Evolutionary conservation across 1,140 invertebrate genomes (phyloP).

Genomic region (Diuraphis noxia): DNA sequence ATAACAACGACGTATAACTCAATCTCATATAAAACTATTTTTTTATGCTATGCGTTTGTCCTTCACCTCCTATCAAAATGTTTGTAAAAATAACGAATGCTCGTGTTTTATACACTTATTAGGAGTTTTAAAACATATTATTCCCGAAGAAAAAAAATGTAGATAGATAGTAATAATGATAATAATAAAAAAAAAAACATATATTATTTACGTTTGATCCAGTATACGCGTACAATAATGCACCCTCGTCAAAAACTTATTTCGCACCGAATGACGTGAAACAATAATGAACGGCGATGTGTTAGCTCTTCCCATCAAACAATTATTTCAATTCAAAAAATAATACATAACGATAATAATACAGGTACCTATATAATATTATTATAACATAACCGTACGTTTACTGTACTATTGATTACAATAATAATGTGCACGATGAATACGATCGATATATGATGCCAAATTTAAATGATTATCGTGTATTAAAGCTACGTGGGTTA

Average conservation of each 20-base stretch:
- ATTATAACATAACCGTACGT: too few relatives aligned
- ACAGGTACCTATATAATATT: neutral
- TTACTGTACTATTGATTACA: neutral
- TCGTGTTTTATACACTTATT: neutral
- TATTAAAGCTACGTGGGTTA: neutral
- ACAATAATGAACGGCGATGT: neutral
- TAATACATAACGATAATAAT: neutral
- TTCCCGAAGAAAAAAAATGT: neutral
- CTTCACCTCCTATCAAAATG: neutral
- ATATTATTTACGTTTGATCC: neutral
- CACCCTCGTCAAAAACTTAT: neutral
- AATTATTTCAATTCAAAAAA: neutral
- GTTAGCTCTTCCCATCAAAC: neutral
- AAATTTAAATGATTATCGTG: neutral
- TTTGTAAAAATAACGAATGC: neutral
- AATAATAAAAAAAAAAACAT: neutral
- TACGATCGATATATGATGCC: neutral
- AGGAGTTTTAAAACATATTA: neutral
- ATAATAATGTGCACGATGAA: neutral
- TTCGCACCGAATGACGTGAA: neutral
- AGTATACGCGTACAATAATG: too few relatives aligned
- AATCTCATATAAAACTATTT: neutral
- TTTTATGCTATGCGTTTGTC: neutral
- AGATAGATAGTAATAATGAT: neutral
- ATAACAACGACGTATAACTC: neutral